Conservation (phyloP, 2,797 vertebrate genomes). For the Brotula barbata region DNA sequence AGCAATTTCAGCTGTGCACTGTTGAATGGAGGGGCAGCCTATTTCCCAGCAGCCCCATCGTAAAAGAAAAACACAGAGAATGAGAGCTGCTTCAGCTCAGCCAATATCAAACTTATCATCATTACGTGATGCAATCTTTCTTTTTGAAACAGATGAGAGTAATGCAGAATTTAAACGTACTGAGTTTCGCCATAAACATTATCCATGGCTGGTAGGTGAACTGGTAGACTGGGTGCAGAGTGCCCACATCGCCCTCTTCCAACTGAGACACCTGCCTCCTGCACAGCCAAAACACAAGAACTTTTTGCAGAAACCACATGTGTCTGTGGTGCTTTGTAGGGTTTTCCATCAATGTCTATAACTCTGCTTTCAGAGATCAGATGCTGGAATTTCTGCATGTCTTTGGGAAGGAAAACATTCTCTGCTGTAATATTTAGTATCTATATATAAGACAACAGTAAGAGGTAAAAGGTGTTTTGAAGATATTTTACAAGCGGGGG, state of each 20-base stretch:
- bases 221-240: slow-evolving; percentile 86
- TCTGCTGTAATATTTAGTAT: too few species aligned
- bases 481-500: too few species aligned
- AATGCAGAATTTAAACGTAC: slow-evolving; percentile 68
- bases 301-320: too few species aligned
- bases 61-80: slow-evolving; percentile 3
- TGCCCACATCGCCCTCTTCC: slow-evolving; percentile 91
- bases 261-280: slow-evolving; percentile 87
- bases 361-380: too few species aligned
- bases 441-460: too few species aligned
- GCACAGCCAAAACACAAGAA: slow-evolving; percentile 18
- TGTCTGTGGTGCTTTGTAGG: too few species aligned
- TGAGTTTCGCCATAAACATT: slow-evolving; percentile 88
- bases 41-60: slow-evolving; percentile 16
- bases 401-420: too few species aligned
- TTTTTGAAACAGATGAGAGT: background rate
- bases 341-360: too few species aligned
- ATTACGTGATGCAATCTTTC: background rate
- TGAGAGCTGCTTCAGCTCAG: background rate
- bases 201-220: slow-evolving; percentile 86
- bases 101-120: background rate
- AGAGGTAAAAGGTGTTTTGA: too few species aligned
- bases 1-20: slow-evolving; percentile 85
- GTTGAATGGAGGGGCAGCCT: slow-evolving; percentile 90
- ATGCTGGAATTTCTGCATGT: too few species aligned